A percentile compares a stretch with the other conserved stretches of the same genome.
Conservation (phyloP, 2,113 vertebrate genomes). For the Sinosuthora webbiana region DNA sequence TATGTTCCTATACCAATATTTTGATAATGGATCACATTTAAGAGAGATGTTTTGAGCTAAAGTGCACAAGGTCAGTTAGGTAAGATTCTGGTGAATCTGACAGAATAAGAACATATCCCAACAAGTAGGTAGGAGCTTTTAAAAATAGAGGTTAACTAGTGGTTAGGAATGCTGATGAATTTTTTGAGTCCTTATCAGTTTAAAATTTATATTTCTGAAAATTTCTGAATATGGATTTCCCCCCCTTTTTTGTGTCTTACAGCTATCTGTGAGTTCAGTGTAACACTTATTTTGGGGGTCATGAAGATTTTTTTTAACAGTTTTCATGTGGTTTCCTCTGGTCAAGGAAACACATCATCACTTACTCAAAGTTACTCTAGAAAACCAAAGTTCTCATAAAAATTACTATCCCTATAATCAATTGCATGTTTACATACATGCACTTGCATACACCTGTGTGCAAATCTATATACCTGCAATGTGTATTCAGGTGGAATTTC, state of each 20-base stretch:
- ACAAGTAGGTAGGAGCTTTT: not conserved
- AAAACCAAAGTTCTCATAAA: not conserved
- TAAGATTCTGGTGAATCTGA: not conserved
- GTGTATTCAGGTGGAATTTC: not conserved
- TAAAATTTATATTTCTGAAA: not conserved
- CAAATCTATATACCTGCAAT: not conserved
- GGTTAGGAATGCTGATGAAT: not conserved
- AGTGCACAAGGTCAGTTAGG: not conserved
- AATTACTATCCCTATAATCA: not conserved
- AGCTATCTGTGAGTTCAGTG: not conserved
- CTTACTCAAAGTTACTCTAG: not conserved
- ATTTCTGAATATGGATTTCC: not conserved
- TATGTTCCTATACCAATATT: not conserved
- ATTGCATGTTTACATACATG: not conserved
- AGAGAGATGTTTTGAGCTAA: not conserved
- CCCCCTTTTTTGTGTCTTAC: accelerated
- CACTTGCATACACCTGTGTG: not conserved
- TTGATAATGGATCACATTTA: not conserved
- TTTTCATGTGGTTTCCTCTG: not conserved
- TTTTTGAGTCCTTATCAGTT: not conserved
- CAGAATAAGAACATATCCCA: not conserved
- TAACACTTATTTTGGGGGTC: not conserved
- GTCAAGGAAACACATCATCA: not conserved
- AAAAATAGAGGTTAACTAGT: not conserved
- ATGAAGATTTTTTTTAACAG: not conserved